Percentiles rank a stretch among this genome's conserved stretches.
Evolutionary conservation across 2,797 vertebrate genomes (phyloP).

Genomic region (Neostethus bicornis): DNA sequence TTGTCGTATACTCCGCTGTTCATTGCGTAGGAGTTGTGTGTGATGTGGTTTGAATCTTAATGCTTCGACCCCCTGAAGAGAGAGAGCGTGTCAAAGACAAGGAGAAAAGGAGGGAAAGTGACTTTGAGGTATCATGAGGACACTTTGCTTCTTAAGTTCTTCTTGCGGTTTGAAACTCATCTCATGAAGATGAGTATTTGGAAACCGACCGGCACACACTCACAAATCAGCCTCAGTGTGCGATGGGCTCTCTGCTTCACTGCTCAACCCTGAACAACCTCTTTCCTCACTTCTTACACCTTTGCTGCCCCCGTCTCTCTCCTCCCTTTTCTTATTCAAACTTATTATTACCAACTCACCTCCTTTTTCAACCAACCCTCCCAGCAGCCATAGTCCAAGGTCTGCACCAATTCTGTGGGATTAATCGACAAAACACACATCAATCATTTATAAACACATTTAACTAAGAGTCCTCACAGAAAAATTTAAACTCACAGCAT

Average conservation of each 20-base stretch:
- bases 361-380: slow-evolving; percentile 51
- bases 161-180: slow-evolving; percentile 59
- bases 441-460: slow-evolving; percentile 49
- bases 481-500: slow-evolving; percentile 32
- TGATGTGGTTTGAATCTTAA: slow-evolving; percentile 50
- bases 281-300: slow-evolving; percentile 63
- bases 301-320: slow-evolving; percentile 51
- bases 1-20: slow-evolving; percentile 26
- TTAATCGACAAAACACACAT: slow-evolving; percentile 42
- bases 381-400: slow-evolving; percentile 36
- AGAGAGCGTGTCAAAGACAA: slow-evolving; percentile 29
- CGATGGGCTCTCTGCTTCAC: slow-evolving; percentile 70
- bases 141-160: slow-evolving; percentile 51
- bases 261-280: slow-evolving; percentile 74
- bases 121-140: slow-evolving; percentile 63
- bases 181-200: slow-evolving; percentile 38
- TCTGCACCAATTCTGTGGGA: slow-evolving; percentile 38
- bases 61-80: slow-evolving; percentile 52
- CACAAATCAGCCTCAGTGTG: slow-evolving; percentile 36
- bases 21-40: slow-evolving; percentile 25
- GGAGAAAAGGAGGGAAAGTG: slow-evolving; percentile 50
- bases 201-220: slow-evolving; percentile 29
- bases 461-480: slow-evolving; percentile 30
- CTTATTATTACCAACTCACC: slow-evolving; percentile 73
- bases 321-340: slow-evolving; percentile 66